Evolutionary conservation across 1,140 invertebrate species (phyloP).

Genomic region (Papilio aristodemus): DNA sequence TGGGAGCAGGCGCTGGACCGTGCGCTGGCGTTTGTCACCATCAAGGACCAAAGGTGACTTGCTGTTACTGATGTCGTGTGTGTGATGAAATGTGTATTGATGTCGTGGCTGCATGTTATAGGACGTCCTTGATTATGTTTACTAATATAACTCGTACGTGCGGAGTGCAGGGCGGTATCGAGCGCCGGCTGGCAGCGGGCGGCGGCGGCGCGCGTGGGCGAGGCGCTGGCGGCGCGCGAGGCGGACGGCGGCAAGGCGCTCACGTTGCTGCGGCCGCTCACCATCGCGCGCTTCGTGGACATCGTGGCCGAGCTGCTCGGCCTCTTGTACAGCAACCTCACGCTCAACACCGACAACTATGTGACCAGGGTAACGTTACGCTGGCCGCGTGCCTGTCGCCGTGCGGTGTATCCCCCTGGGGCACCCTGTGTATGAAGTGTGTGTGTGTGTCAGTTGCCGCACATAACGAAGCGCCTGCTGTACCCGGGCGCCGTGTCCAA

Average conservation of each 20-base stretch:
- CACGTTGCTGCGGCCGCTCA: slow-evolving; percentile 60
- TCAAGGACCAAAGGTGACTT: slow-evolving; percentile 66
- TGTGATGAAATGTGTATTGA: no score
- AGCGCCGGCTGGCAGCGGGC: slow-evolving; percentile 60
- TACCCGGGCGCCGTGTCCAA: slow-evolving; percentile 81
- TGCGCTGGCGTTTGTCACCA: slow-evolving; percentile 61
- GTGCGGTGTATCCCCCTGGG: no score
- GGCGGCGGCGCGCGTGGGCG: slow-evolving; percentile 46
- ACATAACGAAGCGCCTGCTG: slow-evolving; percentile 77
- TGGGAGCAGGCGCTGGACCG: slow-evolving; percentile 65
- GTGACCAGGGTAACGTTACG: slow-evolving; percentile 54
- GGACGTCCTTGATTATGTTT: no score
- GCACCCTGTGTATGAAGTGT: no score
- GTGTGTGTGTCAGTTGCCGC: slow-evolving; percentile 68
- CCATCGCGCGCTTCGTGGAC: slow-evolving; percentile 68
- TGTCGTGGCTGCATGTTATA: no score
- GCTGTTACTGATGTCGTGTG: no score
- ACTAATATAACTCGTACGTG: no score
- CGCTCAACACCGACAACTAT: slow-evolving; percentile 65
- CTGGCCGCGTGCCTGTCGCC: no score
- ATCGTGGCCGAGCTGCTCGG: slow-evolving; percentile 48
- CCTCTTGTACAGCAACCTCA: slow-evolving; percentile 45
- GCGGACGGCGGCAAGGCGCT: slow-evolving; percentile 41
- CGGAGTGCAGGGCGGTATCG: slow-evolving; percentile 45
- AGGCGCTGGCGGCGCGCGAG: slow-evolving; percentile 44